Evolutionary conservation across 2,888 invertebrate genomes (phyloP), one percentile per base, ranked within the genome.

Genomic region (Sturmia bella): DNA sequence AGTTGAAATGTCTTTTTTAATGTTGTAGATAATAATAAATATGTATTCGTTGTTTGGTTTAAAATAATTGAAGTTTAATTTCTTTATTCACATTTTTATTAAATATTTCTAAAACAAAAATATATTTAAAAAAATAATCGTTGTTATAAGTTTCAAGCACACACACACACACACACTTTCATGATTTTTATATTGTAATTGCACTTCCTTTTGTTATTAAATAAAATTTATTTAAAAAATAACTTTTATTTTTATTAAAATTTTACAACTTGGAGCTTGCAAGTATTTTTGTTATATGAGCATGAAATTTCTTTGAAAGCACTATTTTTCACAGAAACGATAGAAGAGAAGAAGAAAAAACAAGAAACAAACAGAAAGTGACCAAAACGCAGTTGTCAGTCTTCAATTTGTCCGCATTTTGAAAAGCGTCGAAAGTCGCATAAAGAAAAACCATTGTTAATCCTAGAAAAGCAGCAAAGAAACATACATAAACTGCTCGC

Each of bases 361-460:
- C 19, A 48, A 45, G 6, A 45, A 17, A 48, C 13, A 70, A 50
- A 37, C 2, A 74, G n/a, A 11, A n/a, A 32, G 19, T 45, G 32
- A 32, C 24, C 32, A 21, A 57, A 43, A 43, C 15, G 79, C 85
- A 85, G 78, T 85, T 85, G 84, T 80, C 68, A 59, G 85, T 83
- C 84, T 85, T 85, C 85, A 78, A 39, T 80, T 75, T 84, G 84
- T 70, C 68, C 85, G 85, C 84, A 84, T 84, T 85, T 79, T 63
- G 43, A 57, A 50, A 50, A 75, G 61, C 61, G 66, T 66, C 43
- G 57, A 72, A 70, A 66, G 24, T 66, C 50, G n/a, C 19, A 41
- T 24, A 66, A 59, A 77, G 57, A 78, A 66, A 69, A 69, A 57
- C 27, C 32, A 32, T 59, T 72, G 75, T 52, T 83, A 83, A 83